Evolutionary conservation across 2,888 invertebrate genomes (phyloP).

Genomic region (Eristalinus sepulchralis): DNA sequence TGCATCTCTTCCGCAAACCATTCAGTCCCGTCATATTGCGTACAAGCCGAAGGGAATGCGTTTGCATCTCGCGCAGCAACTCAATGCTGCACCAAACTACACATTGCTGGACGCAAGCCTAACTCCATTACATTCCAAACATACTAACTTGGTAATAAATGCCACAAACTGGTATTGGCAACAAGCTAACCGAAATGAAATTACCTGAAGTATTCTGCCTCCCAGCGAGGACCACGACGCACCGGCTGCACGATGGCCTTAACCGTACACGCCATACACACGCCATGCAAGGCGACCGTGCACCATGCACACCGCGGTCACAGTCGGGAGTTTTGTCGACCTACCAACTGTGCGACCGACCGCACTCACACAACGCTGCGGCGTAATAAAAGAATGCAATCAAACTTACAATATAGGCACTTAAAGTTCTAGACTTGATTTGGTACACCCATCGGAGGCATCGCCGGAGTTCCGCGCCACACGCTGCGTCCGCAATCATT

Average conservation of each 20-base stretch:
- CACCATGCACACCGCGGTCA: constrained; percentile 36
- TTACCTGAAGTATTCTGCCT: constrained; percentile 42
- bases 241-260: constrained; percentile 39
- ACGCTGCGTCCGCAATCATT: constrained; percentile 30
- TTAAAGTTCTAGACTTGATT: constrained; percentile 68
- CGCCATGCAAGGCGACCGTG: constrained; percentile 5
- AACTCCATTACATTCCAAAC: constrained; percentile 57
- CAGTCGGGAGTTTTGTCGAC: constrained; percentile 53
- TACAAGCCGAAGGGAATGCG: constrained; percentile 23
- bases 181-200: constrained; percentile 59
- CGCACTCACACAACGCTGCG: constrained; percentile 30
- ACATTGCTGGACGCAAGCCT: constrained; percentile 17
- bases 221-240: constrained; percentile 2
- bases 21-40: constrained; percentile 9
- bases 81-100: constrained; percentile 3
- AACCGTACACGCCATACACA: constrained; percentile 16
- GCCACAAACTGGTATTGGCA: constrained; percentile 65
- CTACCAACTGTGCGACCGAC: constrained; percentile 47
- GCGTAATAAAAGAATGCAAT: constrained; percentile 68
- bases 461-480: constrained; percentile 35
- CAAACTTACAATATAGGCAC: constrained; percentile 68
- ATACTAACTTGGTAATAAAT: constrained; percentile 66
- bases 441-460: constrained; percentile 67
- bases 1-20: not conserved
- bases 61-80: constrained; percentile 31